Conservation (phyloP, 2,113 vertebrate genomes). For the Numenius arquata region DNA sequence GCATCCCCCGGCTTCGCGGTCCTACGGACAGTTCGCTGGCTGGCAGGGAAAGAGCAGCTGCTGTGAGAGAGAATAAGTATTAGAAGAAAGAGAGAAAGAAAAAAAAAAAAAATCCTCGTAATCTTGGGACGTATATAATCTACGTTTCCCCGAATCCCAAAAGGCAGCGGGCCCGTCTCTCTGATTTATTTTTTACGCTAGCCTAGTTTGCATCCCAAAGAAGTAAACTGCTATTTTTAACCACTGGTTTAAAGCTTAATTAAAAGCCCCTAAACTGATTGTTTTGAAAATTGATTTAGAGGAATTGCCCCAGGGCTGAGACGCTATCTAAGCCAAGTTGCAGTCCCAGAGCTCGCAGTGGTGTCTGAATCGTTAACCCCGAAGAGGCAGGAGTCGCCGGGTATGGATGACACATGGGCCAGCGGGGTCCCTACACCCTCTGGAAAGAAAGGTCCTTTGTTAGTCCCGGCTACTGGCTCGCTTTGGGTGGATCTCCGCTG, state of each 20-base stretch:
- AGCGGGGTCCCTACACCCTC: slow-evolving; percentile 4
- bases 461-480: background rate
- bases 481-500: slow-evolving; percentile 30
- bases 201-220: slow-evolving; percentile 66
- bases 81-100: background rate
- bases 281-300: slow-evolving; percentile 71
- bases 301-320: slow-evolving; percentile 57
- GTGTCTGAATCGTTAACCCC: slow-evolving; percentile 41
- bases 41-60: slow-evolving; percentile 43
- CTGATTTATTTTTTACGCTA: slow-evolving; percentile 57
- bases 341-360: slow-evolving; percentile 10
- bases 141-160: slow-evolving; percentile 41
- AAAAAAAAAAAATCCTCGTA: slow-evolving; percentile 24
- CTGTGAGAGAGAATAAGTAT: background rate
- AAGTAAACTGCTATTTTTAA: slow-evolving; percentile 68
- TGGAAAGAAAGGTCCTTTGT: slow-evolving; percentile 54
- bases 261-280: slow-evolving; percentile 69
- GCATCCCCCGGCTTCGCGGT: background rate
- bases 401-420: background rate
- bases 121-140: slow-evolving; percentile 54
- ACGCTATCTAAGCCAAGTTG: slow-evolving; percentile 30
- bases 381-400: background rate
- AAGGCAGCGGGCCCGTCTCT: slow-evolving; percentile 30
- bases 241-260: slow-evolving; percentile 66
- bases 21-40: background rate